Evolutionary conservation across 1,140 invertebrate genomes (phyloP), one percentile per base, ranked within the genome.

Genomic region (Temnothorax longispinosus): DNA sequence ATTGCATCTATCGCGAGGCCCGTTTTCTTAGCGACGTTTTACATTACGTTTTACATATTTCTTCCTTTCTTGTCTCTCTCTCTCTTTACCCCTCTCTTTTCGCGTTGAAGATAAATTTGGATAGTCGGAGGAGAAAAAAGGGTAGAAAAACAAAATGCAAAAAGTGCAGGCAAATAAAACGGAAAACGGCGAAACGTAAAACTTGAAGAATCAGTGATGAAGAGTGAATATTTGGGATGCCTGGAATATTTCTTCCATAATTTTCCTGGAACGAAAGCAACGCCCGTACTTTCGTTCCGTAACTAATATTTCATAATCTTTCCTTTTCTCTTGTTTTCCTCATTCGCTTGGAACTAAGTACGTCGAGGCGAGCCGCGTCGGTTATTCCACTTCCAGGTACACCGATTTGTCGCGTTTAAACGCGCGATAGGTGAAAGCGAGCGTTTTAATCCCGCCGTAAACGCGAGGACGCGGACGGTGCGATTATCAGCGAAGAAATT

Each of bases 401-500:
- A 71, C 15, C 38, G 80, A 74, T 74, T 50, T 74, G 54, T 74
- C 41, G 52, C 67, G 32, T 58, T 67, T 82, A 21, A 82, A 47
- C 52, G 65, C 3, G 52, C 67, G 27, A 74, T 82, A 58, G 80
- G 80, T 82, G 80, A 82, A 82, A 82, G 80, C 77, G 47, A 56
- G 47, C 41, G 78, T 58, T 82, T 82, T 72, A 84, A 84, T 75
- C 44, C 44, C 15, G 38, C 3, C 67, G 52, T 44, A 27, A 38
- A 11, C 35, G 32, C 11, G 60, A 38, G 18, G 56, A 47, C 80
- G 64, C 3, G 27, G 27, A 27, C 27, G 1, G 27, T 27, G 78
- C 78, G 41, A 84, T 84, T 84, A 75, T 84, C 69, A 18, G 13
- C 54, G 41, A 21, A 74, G 80, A 27, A 60, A 56, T 82, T 50